Base-by-base conservation (phyloP, 2,113 vertebrate genomes). In the Sarotherodon lohbergeri region DNA sequence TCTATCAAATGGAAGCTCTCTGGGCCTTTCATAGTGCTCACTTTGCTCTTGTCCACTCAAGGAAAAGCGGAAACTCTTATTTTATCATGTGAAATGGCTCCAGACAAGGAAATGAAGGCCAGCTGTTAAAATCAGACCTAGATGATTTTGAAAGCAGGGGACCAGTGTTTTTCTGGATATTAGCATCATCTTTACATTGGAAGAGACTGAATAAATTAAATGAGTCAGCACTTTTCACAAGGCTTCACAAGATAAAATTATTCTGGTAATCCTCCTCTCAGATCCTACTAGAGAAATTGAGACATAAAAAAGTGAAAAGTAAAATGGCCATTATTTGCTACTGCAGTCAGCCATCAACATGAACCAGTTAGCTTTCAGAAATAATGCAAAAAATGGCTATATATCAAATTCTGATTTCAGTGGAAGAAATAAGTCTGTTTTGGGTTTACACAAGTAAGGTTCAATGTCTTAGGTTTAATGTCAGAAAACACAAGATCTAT, bases 81-180 rank as follows among this genome's bases (percentile, higher is more conserved):
- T 91, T 87, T 76, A 85, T 90, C 91, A 89, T 86, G 88, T 92
- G 90, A 95, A 95, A 94, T 87, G 90, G 86, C 93, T 95, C 82
- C 86, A 93, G 89, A 95, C 87, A 32, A 76, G 86, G 89, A 93
- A 82, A 91, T 68, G 79, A 90, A 94, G 89, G 90, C 82, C 73
- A 76, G 88, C 93, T 90, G 92, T 92, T 95, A 89, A 93, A 84
- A 88, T 91, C 7, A 82, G 82, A 86, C 88, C 86, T 89, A 91
- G 90, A 76, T 91, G 86, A 92, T 89, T 91, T 90, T 95, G 88
- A 94, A 94, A 94, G 91, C 81, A 34, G 22, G 79, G 87, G 88
- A 90, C 29, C 57, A 61, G 84, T 81, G 83, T 94, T 86, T 90
- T 80, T 56, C 4, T 63, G 80, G 84, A 87, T 91, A 92, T 91